Base-by-base conservation (phyloP, 2,797 vertebrate genomes). In the Ateles fusciceps region DNA sequence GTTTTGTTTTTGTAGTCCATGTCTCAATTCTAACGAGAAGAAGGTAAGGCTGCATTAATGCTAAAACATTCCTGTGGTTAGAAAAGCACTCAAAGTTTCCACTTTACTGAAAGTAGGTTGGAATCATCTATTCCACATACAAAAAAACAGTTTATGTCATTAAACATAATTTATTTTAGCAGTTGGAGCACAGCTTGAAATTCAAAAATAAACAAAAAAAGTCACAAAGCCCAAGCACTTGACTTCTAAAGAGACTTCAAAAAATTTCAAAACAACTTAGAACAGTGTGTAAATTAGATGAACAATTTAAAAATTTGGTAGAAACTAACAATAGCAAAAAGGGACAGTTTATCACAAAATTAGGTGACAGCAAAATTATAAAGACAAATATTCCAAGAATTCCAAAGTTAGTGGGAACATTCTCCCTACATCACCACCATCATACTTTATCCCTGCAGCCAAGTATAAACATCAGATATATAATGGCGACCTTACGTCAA, bases 121-220 rank as follows among this genome's bases (percentile, higher is more conserved):
- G 44, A 28, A 85, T 15, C 52, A 55, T 36, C 42, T 78, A 13
- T 55, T 72, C 55, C 48, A 59, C 28, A 19, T 74, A 50, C 42
- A 44, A 79, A 91, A 55, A 55, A 87, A 76, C 3, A 48, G 57
- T 7, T 52, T 72, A 42, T 42, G 48, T 26, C 42, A 5, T 48
- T 68, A 10, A 75, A 80, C 15, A 44, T 22, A 3, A 75, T 68
- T 81, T 68, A 85, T 28, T 48, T 94, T 89, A 57, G 22, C 78
- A 72, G 22, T 46, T 48, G 24, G 8, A 88, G 14, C 22, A 55
- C 8, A 94, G 39, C 39, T 50, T 79, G 24, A 80, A 75, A 75
- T 92, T 91, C 55, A 91, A 21, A 92, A 91, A 26, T 44, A 74
- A 85, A 61, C 21, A 91, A 85, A 94, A 88, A 80, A 85, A 75